phyloP scores from a whole-genome alignment of 2,888 invertebrate species.

The Scaptomyza tumidula region DNA sequence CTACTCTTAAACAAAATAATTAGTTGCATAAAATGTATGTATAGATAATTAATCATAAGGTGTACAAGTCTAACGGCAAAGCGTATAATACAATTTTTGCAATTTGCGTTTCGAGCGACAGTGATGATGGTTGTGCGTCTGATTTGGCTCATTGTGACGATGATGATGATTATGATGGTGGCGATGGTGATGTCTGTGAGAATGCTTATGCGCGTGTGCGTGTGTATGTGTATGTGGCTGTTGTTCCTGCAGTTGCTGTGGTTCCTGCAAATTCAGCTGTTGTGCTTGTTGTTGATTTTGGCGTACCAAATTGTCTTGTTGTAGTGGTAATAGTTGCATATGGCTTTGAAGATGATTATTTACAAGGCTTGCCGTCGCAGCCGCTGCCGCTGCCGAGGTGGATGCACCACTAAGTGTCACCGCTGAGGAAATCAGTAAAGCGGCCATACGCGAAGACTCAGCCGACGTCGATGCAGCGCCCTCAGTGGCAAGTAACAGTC shows the following conservation, averaged over 20 bases:
- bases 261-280: conserved; percentile 36
- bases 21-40: conserved; percentile 50
- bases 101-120: conserved; percentile 84
- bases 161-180: conserved; percentile 40
- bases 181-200: conserved; percentile 67
- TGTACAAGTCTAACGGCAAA: conserved; percentile 82
- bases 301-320: conserved; percentile 31
- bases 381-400: conserved; percentile 54
- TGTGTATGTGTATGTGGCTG: conserved; percentile 31
- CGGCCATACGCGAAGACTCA: conserved; percentile 74
- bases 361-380: conserved; percentile 75
- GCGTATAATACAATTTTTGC: conserved; percentile 84
- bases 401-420: conserved; percentile 69
- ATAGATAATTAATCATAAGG: conserved; percentile 50
- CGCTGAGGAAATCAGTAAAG: conserved; percentile 71
- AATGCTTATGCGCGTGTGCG: conserved; percentile 55
- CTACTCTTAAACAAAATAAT: conserved; percentile 48
- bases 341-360: conserved; percentile 80
- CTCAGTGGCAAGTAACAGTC: conserved; percentile 64
- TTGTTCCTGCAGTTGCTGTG: conserved; percentile 37
- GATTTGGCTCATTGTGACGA: conserved; percentile 71
- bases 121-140: conserved; percentile 74
- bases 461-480: conserved; percentile 59
- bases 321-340: conserved; percentile 62
- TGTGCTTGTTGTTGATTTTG: conserved; percentile 17